phyloP scores from a whole-genome alignment of 2,888 invertebrate species.

The Cyclophora punctaria region DNA sequence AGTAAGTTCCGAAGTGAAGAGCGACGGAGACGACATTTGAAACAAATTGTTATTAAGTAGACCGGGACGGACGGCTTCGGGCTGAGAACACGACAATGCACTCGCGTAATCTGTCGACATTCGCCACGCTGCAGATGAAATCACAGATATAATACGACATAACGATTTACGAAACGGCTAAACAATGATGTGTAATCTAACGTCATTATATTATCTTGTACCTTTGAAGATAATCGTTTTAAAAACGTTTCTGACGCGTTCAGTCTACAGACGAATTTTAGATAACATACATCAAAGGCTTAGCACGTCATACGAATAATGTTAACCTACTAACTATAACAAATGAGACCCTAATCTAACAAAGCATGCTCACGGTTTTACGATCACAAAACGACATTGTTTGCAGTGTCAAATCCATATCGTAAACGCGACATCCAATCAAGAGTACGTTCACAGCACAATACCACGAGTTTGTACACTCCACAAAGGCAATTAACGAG shows the following conservation, averaged over 20 bases:
- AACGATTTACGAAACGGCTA: too few relatives aligned
- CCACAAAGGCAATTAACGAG: constrained; percentile 9
- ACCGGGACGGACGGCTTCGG: constrained; percentile 7
- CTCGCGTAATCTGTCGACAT: constrained; percentile 24
- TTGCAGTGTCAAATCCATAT: neutral
- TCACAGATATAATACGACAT: constrained; percentile 2
- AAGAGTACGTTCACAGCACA: neutral
- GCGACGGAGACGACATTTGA: constrained; percentile 3
- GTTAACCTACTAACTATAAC: too few relatives aligned
- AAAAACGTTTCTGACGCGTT: too few relatives aligned
- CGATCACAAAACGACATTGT: neutral
- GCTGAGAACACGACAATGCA: constrained; percentile 38
- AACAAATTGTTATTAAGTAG: constrained; percentile 18
- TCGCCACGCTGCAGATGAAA: constrained; percentile 8
- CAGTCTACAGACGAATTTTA: too few relatives aligned
- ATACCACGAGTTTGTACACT: neutral
- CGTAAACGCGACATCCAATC: neutral
- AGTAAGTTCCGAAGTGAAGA: neutral
- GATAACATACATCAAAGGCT: too few relatives aligned
- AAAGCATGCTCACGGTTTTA: too few relatives aligned
- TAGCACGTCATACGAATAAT: too few relatives aligned
- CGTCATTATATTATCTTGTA: too few relatives aligned
- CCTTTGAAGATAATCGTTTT: too few relatives aligned
- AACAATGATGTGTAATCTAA: too few relatives aligned
- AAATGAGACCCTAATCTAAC: too few relatives aligned